Evolutionary conservation across 2,113 vertebrate genomes (phyloP), one percentile per base, ranked within the genome.

Genomic region (Halichoeres trimaculatus): DNA sequence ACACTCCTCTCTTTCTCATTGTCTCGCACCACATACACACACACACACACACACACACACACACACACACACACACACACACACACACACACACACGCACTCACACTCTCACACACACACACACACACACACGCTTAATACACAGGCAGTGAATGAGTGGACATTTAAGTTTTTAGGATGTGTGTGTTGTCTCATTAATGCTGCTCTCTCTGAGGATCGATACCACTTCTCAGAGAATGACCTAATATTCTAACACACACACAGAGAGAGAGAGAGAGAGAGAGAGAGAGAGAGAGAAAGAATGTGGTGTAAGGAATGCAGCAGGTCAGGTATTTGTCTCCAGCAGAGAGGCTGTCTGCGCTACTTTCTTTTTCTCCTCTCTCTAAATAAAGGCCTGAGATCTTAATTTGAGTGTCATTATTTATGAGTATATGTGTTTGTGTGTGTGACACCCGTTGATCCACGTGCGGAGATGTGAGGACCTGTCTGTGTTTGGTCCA

Each of bases 291-390:
- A 19, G 24, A 59, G 38, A 50, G 17, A 43, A 72, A 66, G 71
- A 75, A 79, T 82, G 70, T 20, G 6, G 57, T 14, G 5, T 26
- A 23, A 50, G 50, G 67, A 86, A 71, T 78, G 75, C 51, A 76
- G 72, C 63, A 51, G 68, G 51, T 72, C 64, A 59, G 76, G 75
- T 76, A 63, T 76, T 72, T 74, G 60, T 82, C 76, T 82, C 67
- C 68, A 71, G 74, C 62, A 48, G 76, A 73, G 52, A 68, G 16
- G 22, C 36, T 13, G 51, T 17, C 47, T 65, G 34, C 16, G 40
- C 56, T 65, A 56, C 71, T 11, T 30, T 70, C 11, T 50, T 22
- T 20, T 22, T 47, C 13, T 14, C 17, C 16, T 50, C 5, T 23
- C 23, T 6, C 19, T 43, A 40, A 80, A 69, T 48, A 45, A 63